Conservation (phyloP, 1,140 invertebrate genomes). For the Procambarus clarkii region DNA sequence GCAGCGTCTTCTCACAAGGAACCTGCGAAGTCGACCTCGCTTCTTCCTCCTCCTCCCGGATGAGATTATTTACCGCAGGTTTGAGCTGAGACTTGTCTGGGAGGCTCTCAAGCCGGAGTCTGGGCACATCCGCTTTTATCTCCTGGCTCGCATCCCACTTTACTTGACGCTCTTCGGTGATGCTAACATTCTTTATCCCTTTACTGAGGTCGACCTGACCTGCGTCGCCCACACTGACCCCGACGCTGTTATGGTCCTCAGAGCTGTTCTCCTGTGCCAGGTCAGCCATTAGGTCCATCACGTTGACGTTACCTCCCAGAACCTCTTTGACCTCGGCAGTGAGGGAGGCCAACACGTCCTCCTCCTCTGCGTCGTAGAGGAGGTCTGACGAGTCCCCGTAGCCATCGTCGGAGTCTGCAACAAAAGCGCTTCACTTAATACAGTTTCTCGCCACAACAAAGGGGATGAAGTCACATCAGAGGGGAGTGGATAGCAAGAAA, state of each 20-base stretch:
- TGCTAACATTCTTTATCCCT: background rate
- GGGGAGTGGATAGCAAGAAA: too few species aligned
- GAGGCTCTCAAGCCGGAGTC: constrained; percentile 9
- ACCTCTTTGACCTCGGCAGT: constrained; percentile 42
- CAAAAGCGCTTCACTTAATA: background rate
- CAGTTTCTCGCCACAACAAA: too few species aligned
- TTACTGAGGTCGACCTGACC: background rate
- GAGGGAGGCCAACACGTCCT: constrained; percentile 29
- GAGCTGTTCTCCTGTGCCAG: background rate
- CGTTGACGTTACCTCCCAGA: constrained; percentile 36
- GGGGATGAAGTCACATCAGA: too few species aligned
- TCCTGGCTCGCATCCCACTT: background rate
- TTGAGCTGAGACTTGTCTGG: constrained; percentile 13
- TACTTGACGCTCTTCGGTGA: background rate
- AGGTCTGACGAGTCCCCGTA: constrained; percentile 62
- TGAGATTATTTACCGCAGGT: background rate
- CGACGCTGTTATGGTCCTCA: background rate
- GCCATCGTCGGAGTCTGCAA: constrained; percentile 58
- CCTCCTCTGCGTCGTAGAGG: constrained; percentile 59
- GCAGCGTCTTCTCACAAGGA: constrained; percentile 20
- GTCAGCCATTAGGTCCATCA: constrained; percentile 10
- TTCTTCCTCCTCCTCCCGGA: background rate
- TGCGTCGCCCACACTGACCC: background rate
- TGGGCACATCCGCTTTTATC: constrained; percentile 37
- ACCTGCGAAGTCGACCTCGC: background rate